Percentiles rank a stretch among this genome's conserved stretches.
Evolutionary conservation across 2,797 vertebrate species (phyloP).

Genomic region (Crocodylus rhombifer): DNA sequence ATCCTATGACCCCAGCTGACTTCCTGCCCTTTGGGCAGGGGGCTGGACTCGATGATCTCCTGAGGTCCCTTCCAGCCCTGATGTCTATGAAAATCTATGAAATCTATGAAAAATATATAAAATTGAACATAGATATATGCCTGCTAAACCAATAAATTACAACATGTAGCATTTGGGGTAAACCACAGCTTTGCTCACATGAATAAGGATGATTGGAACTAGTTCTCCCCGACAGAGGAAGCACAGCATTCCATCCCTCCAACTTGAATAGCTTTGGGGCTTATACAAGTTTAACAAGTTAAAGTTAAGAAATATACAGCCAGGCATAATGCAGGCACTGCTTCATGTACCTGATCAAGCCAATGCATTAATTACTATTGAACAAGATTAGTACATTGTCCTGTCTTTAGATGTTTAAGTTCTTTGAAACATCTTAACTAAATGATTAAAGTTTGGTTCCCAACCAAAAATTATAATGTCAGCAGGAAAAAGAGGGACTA

Average conservation of each 20-base stretch:
- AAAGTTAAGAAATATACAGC: background rate
- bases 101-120: background rate
- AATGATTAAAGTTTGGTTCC: background rate
- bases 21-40: too few species aligned
- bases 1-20: too few species aligned
- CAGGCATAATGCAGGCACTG: rapidly evolving
- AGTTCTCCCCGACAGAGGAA: background rate
- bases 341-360: background rate
- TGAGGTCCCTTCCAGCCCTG: too few species aligned
- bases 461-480: rapidly evolving
- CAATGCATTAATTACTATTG: background rate
- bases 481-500: background rate
- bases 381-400: background rate
- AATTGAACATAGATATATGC: background rate
- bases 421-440: background rate
- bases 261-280: background rate
- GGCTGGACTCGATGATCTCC: too few species aligned
- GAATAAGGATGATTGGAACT: background rate
- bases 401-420: background rate
- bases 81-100: too few species aligned
- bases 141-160: background rate
- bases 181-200: background rate
- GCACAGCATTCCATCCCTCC: background rate
- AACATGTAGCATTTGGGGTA: background rate
- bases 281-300: background rate